Conservation (phyloP, 2,888 invertebrate genomes). For the Tipula confusa region DNA sequence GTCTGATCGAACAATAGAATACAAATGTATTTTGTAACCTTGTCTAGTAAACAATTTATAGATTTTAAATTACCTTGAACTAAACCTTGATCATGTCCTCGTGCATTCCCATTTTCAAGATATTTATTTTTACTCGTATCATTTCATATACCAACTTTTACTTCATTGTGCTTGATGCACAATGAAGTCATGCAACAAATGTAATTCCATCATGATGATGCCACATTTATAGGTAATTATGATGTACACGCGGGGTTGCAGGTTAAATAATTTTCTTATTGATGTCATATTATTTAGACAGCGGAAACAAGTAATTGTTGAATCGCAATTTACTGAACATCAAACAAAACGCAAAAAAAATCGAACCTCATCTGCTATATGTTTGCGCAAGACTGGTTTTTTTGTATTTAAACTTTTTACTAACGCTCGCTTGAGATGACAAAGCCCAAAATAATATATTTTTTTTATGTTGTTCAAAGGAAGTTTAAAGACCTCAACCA, state of each 20-base stretch:
- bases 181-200: not conserved
- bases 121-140: not conserved
- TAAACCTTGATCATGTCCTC: not conserved
- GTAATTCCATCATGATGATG: not conserved
- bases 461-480: not conserved
- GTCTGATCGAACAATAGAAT: too few species aligned
- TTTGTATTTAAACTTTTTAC: not conserved
- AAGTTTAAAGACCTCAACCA: slow-evolving; percentile 9
- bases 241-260: not conserved
- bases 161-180: not conserved
- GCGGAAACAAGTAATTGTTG: not conserved
- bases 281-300: not conserved
- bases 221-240: not conserved
- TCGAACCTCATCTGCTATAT: not conserved
- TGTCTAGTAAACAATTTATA: too few species aligned
- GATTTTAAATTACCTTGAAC: not conserved
- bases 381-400: not conserved
- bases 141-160: not conserved
- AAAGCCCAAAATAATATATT: not conserved
- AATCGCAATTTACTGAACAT: not conserved
- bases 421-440: not conserved
- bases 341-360: not conserved
- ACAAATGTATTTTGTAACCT: too few species aligned
- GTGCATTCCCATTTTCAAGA: not conserved
- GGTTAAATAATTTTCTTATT: not conserved